Evolutionary conservation across 2,113 vertebrate genomes (phyloP), one percentile per base, ranked within the genome.

Genomic region (Pantherophis guttatus): DNA sequence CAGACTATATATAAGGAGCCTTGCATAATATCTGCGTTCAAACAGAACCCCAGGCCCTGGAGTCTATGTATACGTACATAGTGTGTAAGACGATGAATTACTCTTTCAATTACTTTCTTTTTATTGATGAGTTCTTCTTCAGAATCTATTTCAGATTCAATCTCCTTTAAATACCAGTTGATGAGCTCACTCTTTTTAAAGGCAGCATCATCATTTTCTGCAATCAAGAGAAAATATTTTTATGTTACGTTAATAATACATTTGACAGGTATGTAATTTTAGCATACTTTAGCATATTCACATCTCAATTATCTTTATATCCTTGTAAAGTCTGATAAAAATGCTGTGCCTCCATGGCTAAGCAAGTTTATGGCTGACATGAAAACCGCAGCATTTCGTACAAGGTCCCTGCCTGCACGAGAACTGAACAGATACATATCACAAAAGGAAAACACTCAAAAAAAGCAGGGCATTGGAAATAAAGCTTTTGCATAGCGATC

Each of bases 141-240:
- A 5, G 99, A 99, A 93, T 99, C 99, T 8, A 99, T 99, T 97
- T 99, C 99, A 0, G 99, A 98, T 97, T 99, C 99, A 0, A 99
- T 98, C 97, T 99, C 99, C 94, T 99, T 99, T 95, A 99, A 97
- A 94, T 99, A 99, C 99, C 99, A 99, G 96, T 99, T 99, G 94
- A 99, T 97, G 91, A 99, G 98, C 2, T 98, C 98, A 3, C 98
- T 99, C 93, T 98, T 99, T 97, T 98, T 99, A 95, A 99, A 98
- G 9, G 98, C 97, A 4, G 97, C 97, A 94, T 99, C 99, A 0
- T 99, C 98, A 52, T 99, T 98, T 93, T 98, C 99, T 99, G 96
- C 87, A 97, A 95, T 9, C 94, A 58, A 91, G 93, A 92, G 26
- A 26, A 19, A 12, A 8, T 52, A 53, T 26, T 44, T 59, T 19